Evolutionary conservation across 2,113 vertebrate genomes (phyloP), one percentile per base, ranked within the genome.

Genomic region (Rhizomys pruinosus): DNA sequence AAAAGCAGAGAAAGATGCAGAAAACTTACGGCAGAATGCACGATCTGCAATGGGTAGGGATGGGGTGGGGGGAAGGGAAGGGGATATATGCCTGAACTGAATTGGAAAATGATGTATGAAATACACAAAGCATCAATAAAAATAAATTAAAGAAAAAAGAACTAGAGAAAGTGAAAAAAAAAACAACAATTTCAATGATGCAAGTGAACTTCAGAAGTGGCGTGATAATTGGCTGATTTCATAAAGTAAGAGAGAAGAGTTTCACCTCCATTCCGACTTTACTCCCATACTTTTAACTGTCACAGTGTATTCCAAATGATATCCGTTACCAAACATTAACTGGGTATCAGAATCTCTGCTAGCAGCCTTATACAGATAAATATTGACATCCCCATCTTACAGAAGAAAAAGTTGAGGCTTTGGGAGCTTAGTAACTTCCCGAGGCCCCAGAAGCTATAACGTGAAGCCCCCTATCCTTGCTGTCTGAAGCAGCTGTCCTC

Each of bases 331-430:
- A 63, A 92, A 52, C 79, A 17, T 37, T 80, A 86, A 82, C 64
- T 44, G 42, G 37, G 22, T 74, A 13, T 78, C 69, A 79, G 91
- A 66, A 95, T 20, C n/a, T 87, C 61, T 4, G 4, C 27, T 90
- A 90, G 37, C n/a, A 94, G 37, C 44, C 92, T 91, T 77, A 57
- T 5, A 63, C 13, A 84, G 44, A 47, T 42, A 89, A 59, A 34
- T 34, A 84, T 80, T 13, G 66, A 39, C 82, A 42, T 69, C 37
- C 3, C 20, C 72, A 84, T 22, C 94, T 74, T 77, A 95, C 20
- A 92, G 73, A 72, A 61, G 34, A 84, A 61, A 94, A 95, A 96
- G 66, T 17, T 86, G 57, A 95, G 79, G 17, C 17, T 86, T 77
- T 74, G 12, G 12, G 52, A 90, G 27, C 64, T 42, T 72, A 90